Percentiles rank a stretch among this genome's conserved stretches.
Evolutionary conservation across 1,140 invertebrate genomes (phyloP).

Genomic region (Drosophila quadrilineata): DNA sequence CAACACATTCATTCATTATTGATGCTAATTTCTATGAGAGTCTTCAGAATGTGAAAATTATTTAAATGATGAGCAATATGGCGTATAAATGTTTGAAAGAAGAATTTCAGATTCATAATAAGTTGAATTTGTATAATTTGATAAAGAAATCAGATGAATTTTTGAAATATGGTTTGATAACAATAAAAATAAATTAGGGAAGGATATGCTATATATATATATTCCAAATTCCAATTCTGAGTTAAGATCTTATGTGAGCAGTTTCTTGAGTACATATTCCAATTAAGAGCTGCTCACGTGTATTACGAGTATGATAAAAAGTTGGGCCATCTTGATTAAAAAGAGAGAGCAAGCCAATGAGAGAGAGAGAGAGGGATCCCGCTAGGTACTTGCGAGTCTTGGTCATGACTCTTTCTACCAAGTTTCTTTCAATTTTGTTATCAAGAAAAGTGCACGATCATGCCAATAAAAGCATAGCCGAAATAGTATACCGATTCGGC

Average conservation of each 20-base stretch:
- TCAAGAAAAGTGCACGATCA: slow-evolving; percentile 76
- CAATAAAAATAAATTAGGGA: too few relatives aligned
- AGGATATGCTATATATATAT: too few relatives aligned
- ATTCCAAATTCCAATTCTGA: too few relatives aligned
- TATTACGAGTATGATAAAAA: slow-evolving; percentile 12
- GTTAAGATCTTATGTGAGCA: too few relatives aligned
- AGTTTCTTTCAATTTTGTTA: slow-evolving; percentile 70
- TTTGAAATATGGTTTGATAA: too few relatives aligned
- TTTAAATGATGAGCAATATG: slow-evolving; percentile 46
- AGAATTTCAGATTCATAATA: neutral
- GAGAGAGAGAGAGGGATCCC: slow-evolving; percentile 11
- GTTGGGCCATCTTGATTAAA: slow-evolving; percentile 26
- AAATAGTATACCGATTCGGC: slow-evolving; percentile 12
- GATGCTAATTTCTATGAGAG: slow-evolving; percentile 44
- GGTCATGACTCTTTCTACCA: slow-evolving; percentile 45
- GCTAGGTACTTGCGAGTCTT: slow-evolving; percentile 42
- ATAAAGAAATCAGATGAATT: too few relatives aligned
- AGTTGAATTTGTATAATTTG: neutral
- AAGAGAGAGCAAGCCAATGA: too few relatives aligned
- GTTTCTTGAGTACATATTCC: neutral
- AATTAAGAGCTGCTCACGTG: slow-evolving; percentile 12
- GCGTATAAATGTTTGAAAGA: neutral
- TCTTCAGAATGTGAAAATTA: slow-evolving; percentile 62
- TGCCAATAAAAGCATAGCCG: slow-evolving; percentile 63
- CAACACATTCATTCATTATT: slow-evolving; percentile 49